These are phyloP conservation scores for Symphodus melops DNA, from an alignment of 2,113 vertebrate genomes.

Conservation along the genomic window DNA sequence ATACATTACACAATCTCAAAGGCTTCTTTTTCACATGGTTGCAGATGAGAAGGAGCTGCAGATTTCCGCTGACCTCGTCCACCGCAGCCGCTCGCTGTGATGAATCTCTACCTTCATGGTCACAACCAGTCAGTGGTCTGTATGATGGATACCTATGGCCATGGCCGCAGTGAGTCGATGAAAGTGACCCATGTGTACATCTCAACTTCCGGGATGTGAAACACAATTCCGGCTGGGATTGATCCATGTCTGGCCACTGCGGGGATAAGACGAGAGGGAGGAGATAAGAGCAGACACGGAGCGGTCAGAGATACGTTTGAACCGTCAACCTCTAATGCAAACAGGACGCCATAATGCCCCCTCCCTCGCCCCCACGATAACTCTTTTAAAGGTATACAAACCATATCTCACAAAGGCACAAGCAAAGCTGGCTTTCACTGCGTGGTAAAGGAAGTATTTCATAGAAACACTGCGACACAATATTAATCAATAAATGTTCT, in stretches of 20 bases:
- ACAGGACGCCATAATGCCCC: conserved; percentile 46
- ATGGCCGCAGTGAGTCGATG: conserved; percentile 67
- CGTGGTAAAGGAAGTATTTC: background rate
- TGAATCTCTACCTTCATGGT: conserved; percentile 67
- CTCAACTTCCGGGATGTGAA: conserved; percentile 79
- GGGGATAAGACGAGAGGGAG: conserved; percentile 65
- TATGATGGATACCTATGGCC: conserved; percentile 65
- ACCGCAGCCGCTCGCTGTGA: conserved; percentile 45
- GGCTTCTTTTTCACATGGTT: conserved; percentile 36
- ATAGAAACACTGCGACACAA: too few species aligned
- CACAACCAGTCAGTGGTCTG: conserved; percentile 63
- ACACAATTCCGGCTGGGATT: conserved; percentile 77
- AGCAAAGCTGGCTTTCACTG: conserved; percentile 9
- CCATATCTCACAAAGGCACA: conserved; percentile 19
- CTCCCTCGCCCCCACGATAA: too few species aligned
- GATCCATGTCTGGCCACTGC: conserved; percentile 75
- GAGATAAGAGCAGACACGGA: conserved; percentile 75
- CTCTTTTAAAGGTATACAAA: conserved; percentile 49
- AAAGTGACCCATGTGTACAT: conserved; percentile 78
- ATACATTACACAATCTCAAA: conserved; percentile 26
- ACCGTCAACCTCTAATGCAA: conserved; percentile 66
- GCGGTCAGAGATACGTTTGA: conserved; percentile 72
- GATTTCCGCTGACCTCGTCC: conserved; percentile 43
- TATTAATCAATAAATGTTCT: too few species aligned
- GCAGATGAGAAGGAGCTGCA: conserved; percentile 17